Evolutionary conservation across 1,140 invertebrate genomes (phyloP), one percentile per base, ranked within the genome.

Genomic region (Steinernema feltiae): DNA sequence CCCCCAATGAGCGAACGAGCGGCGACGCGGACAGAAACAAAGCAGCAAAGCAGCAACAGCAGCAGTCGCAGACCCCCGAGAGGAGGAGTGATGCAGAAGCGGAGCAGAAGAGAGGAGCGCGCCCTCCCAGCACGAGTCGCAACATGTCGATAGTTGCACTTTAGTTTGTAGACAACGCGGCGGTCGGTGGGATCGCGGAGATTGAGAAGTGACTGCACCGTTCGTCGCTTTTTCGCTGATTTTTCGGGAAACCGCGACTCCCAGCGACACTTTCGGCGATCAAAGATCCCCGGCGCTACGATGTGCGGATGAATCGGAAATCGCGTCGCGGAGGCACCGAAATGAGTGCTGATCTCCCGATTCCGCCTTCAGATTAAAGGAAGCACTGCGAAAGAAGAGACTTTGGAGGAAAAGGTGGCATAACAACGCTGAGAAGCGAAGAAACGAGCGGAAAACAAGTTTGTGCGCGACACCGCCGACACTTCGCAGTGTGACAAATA

Each of bases 131-230:
- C 24, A 15, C 53, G 15, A 63, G 7, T 63, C 53, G 53, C 53
- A 63, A 63, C 53, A 63, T 63, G 53, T 63, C 53, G 53, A 63
- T 63, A 63, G 53, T 63, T 63, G 53, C 53, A 63, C 53, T 63
- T 63, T 63, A 7, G 35, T 41, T 41, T 41, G 35, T 41, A 41
- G 35, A 18, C 35, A 18, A 41, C 35, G 35, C 7, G 35, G 7
- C 35, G 35, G 35, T 7, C 12, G 53, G 7, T 27, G 53, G 7
- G 53, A 63, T 12, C 12, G 53, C 24, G 3, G 7, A 3, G 53
- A n/a, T 27, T 27, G n/a, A n/a, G n/a, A n/a, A n/a, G n/a, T n/a
- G n/a, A n/a, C n/a, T n/a, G n/a, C n/a, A n/a, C n/a, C n/a, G n/a
- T n/a, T n/a, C n/a, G n/a, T n/a, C n/a, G n/a, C n/a, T n/a, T n/a